phyloP scores from a whole-genome alignment of 2,113 vertebrate genomes.

The Perccottus glenii region DNA sequence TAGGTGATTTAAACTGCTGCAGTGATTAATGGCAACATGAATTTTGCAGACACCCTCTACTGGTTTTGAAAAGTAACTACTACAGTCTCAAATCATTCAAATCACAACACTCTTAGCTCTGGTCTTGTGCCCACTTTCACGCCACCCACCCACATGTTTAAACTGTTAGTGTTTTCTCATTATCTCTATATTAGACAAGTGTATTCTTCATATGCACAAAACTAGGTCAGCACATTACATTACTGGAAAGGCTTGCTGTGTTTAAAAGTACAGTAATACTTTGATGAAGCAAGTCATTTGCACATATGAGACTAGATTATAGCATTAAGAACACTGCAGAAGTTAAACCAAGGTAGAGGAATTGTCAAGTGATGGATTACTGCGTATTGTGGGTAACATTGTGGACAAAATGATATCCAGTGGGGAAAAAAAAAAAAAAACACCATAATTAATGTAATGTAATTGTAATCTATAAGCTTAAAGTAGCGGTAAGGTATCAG shows the following conservation, averaged over 20 bases:
- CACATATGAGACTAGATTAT: slow-evolving; percentile 34
- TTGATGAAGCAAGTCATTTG: slow-evolving; percentile 61
- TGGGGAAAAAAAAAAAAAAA: no score
- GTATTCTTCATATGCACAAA: slow-evolving; percentile 50
- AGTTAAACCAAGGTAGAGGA: slow-evolving; percentile 7
- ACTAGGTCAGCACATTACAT: slow-evolving; percentile 63
- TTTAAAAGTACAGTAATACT: slow-evolving; percentile 33
- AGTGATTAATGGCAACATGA: slow-evolving; percentile 68
- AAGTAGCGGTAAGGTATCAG: no score
- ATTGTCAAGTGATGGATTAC: not conserved
- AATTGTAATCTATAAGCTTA: no score
- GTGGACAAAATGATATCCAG: no score
- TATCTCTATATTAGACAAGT: slow-evolving; percentile 55
- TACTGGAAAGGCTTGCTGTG: slow-evolving; percentile 41
- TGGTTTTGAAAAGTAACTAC: slow-evolving; percentile 67
- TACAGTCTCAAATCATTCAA: slow-evolving; percentile 51
- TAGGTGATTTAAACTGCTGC: slow-evolving; percentile 61
- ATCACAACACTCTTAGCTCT: slow-evolving; percentile 31
- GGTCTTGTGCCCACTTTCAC: slow-evolving; percentile 28
- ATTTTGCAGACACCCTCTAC: slow-evolving; percentile 73
- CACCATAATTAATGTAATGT: no score
- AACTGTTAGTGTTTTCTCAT: slow-evolving; percentile 46
- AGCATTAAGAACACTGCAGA: slow-evolving; percentile 23
- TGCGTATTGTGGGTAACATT: slow-evolving; percentile 1
- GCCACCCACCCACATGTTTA: slow-evolving; percentile 50